phyloP scores from a whole-genome alignment of 1,140 invertebrate species.

The Aplysia californica region DNA sequence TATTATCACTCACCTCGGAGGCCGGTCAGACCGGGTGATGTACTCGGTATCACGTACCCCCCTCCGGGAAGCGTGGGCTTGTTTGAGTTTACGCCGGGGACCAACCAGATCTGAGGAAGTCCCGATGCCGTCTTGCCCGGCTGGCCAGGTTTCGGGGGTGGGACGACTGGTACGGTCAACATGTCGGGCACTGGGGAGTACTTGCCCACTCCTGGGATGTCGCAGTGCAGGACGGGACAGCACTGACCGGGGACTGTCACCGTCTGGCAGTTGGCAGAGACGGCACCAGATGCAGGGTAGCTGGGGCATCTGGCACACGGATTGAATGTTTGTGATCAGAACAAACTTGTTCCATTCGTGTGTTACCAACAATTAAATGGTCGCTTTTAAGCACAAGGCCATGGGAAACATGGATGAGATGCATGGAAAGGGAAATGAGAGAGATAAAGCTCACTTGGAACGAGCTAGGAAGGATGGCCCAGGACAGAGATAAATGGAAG shows the following conservation, averaged over 20 bases:
- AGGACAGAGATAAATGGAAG: no score
- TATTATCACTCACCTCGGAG: constrained; percentile 23
- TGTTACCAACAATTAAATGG: no score
- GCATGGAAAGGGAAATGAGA: no score
- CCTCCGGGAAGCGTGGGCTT: constrained; percentile 20
- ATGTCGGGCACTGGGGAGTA: constrained; percentile 37
- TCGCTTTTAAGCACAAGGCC: no score
- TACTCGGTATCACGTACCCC: constrained; percentile 2
- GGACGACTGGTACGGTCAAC: no score
- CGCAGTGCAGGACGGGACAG: constrained; percentile 40
- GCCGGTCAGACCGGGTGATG: neutral
- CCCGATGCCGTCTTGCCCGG: constrained; percentile 4
- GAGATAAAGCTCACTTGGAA: no score
- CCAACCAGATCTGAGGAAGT: constrained; percentile 13
- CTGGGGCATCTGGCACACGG: constrained; percentile 30
- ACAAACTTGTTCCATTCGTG: no score
- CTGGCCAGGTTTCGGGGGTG: constrained; percentile 13
- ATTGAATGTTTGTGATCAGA: no score
- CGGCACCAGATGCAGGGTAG: neutral
- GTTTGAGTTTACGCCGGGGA: neutral
- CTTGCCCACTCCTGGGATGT: constrained; percentile 34
- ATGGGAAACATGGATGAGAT: no score
- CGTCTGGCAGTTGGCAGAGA: constrained; percentile 33
- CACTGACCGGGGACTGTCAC: constrained; percentile 40
- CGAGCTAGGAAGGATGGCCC: no score